Percentiles rank a stretch among this genome's conserved stretches.
phyloP scores from a whole-genome alignment of 2,888 invertebrate genomes.

The Abrostola tripartita region DNA sequence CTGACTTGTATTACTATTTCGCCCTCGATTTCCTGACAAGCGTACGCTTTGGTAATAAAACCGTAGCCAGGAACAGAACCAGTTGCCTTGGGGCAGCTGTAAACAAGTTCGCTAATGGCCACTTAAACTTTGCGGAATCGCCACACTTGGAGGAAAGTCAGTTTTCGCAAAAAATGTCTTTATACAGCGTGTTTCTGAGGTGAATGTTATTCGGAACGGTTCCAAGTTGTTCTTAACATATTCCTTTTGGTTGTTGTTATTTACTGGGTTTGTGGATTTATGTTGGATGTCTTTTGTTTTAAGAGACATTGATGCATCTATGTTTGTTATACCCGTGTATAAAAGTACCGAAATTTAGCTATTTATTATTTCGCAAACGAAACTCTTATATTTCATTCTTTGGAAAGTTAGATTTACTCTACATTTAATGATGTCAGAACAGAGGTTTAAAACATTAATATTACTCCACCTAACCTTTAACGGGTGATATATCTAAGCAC shows the following conservation, averaged over 20 bases:
- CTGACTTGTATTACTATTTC: constrained; percentile 54
- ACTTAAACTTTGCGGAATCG: constrained; percentile 78
- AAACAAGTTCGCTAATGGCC: constrained; percentile 82
- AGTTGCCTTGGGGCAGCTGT: constrained; percentile 74
- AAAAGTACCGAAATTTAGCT: not conserved
- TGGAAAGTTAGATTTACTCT: no score
- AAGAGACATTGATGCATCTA: constrained; percentile 22
- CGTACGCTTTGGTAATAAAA: constrained; percentile 56
- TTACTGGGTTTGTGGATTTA: constrained; percentile 22
- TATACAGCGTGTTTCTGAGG: constrained; percentile 47
- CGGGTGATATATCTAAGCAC: no score
- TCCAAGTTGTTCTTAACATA: constrained; percentile 33
- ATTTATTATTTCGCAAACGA: not conserved
- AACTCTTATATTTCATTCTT: not conserved
- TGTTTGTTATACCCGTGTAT: constrained; percentile 8
- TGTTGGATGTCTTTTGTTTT: constrained; percentile 16
- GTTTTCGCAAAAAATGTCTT: constrained; percentile 57
- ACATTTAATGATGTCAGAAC: no score
- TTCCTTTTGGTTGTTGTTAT: constrained; percentile 36
- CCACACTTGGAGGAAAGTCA: constrained; percentile 67
- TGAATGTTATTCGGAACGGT: constrained; percentile 27
- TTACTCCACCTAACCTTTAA: no score
- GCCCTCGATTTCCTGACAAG: constrained; percentile 52
- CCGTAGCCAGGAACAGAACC: constrained; percentile 56
- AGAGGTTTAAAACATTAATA: no score